These are phyloP conservation scores for Lampropteryx suffumata DNA, from an alignment of 2,888 invertebrate species.

Conservation along the genomic window DNA sequence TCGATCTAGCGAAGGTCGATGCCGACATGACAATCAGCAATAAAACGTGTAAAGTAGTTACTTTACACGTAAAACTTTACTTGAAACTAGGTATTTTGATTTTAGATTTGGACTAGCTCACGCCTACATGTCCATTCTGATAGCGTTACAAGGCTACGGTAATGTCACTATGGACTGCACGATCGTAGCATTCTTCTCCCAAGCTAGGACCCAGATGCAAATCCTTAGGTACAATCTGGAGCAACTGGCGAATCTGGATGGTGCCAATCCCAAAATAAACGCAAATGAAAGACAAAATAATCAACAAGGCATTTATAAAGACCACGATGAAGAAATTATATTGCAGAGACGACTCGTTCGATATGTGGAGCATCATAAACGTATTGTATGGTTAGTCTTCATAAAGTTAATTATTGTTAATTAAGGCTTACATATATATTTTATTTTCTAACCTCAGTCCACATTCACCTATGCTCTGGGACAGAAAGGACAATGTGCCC, in stretches of 20 bases:
- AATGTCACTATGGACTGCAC: conserved; percentile 69
- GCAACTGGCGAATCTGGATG: conserved; percentile 41
- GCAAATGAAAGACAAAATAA: conserved; percentile 22
- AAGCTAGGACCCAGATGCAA: conserved; percentile 60
- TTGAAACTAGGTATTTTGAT: too few species aligned
- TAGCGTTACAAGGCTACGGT: conserved; percentile 60
- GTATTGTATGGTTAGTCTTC: conserved; percentile 53
- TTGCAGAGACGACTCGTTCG: conserved; percentile 51
- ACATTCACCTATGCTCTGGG: too few species aligned
- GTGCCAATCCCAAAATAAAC: conserved; percentile 31
- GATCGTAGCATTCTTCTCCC: conserved; percentile 62
- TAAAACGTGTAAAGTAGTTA: too few species aligned
- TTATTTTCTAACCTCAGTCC: too few species aligned
- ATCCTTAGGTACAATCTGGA: conserved; percentile 61
- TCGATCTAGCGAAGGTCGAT: too few species aligned
- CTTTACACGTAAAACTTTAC: too few species aligned
- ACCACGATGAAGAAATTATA: conserved; percentile 32
- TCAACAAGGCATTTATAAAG: conserved; percentile 36
- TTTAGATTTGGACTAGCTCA: conserved; percentile 58
- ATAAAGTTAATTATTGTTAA: too few species aligned
- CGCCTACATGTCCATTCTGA: conserved; percentile 52
- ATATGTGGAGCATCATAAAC: conserved; percentile 57
- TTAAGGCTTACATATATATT: too few species aligned
- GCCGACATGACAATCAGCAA: too few species aligned
- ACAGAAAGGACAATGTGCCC: too few species aligned